Percentiles rank a stretch among this genome's conserved stretches.
phyloP scores from a whole-genome alignment of 2,888 invertebrate species.

The Horisme vitalbata region DNA sequence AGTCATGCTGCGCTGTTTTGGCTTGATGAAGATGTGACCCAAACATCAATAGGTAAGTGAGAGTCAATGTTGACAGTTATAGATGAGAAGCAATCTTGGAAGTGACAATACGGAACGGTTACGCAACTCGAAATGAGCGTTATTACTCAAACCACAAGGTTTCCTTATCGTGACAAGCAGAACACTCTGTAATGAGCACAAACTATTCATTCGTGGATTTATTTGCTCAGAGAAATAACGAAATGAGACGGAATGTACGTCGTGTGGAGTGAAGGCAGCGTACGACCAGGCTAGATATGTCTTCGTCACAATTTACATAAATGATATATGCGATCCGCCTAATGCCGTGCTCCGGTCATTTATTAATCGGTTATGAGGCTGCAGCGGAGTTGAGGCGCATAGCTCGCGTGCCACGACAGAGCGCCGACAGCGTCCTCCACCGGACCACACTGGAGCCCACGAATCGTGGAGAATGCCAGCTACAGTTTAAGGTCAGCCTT shows the following conservation, averaged over 20 bases:
- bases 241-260: conserved; percentile 69
- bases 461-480: conserved; percentile 43
- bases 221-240: conserved; percentile 57
- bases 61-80: conserved; percentile 12
- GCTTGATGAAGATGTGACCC: conserved; percentile 18
- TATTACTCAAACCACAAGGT: conserved; percentile 33
- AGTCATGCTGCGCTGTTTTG: conserved; percentile 28
- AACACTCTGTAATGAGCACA: conserved; percentile 48
- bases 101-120: conserved; percentile 19
- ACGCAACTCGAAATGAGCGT: conserved; percentile 27
- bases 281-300: conserved; percentile 74
- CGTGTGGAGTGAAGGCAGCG: conserved; percentile 73
- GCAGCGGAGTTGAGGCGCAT: conserved; percentile 58
- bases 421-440: conserved; percentile 65
- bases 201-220: conserved; percentile 56
- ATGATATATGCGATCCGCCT: conserved; percentile 81
- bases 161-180: conserved; percentile 43
- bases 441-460: conserved; percentile 71
- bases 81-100: conserved; percentile 14
- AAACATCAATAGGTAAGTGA: conserved; percentile 8
- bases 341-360: conserved; percentile 76
- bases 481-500: conserved; percentile 57
- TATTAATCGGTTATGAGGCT: conserved; percentile 69
- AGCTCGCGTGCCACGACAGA: conserved; percentile 70
- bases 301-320: conserved; percentile 83